Conservation (phyloP, 1,140 invertebrate genomes). For the Elymnias hypermnestra region DNA sequence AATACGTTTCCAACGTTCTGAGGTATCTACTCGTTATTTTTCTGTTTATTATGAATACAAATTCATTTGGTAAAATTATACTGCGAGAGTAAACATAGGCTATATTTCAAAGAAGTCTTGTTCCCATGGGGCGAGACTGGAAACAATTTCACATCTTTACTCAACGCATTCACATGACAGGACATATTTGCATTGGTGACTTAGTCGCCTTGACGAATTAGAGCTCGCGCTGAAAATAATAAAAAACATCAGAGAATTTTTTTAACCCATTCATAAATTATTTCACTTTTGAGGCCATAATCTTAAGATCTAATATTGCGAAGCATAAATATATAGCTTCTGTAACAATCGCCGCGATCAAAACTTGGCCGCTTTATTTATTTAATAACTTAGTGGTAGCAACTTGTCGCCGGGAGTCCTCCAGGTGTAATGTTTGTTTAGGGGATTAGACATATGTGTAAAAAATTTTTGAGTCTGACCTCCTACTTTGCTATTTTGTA, state of each 20-base stretch:
- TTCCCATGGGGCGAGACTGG: slow-evolving; percentile 56
- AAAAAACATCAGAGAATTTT: slow-evolving; percentile 25
- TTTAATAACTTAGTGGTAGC: slow-evolving; percentile 55
- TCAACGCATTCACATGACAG: slow-evolving; percentile 60
- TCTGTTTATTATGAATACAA: no score
- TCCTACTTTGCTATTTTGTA: slow-evolving; percentile 30
- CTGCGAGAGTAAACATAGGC: no score
- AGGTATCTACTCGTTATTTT: no score
- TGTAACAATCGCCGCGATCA: slow-evolving; percentile 33
- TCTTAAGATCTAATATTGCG: slow-evolving; percentile 14
- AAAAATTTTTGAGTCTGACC: slow-evolving; percentile 37
- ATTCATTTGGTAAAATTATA: no score
- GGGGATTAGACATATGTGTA: slow-evolving; percentile 39
- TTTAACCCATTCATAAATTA: slow-evolving; percentile 7
- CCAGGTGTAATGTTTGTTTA: slow-evolving; percentile 51
- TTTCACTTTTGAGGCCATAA: slow-evolving; percentile 2
- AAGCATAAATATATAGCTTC: slow-evolving; percentile 6
- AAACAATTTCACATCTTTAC: slow-evolving; percentile 70
- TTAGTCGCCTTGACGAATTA: slow-evolving; percentile 59
- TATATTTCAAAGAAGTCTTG: slow-evolving; percentile 13
- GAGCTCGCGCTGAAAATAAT: slow-evolving; percentile 53
- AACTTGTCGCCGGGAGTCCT: slow-evolving; percentile 49
- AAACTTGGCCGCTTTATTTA: slow-evolving; percentile 51
- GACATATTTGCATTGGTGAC: slow-evolving; percentile 67
- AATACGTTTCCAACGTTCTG: no score